Conservation (phyloP, 2,113 vertebrate species). For the Picathartes gymnocephalus region DNA sequence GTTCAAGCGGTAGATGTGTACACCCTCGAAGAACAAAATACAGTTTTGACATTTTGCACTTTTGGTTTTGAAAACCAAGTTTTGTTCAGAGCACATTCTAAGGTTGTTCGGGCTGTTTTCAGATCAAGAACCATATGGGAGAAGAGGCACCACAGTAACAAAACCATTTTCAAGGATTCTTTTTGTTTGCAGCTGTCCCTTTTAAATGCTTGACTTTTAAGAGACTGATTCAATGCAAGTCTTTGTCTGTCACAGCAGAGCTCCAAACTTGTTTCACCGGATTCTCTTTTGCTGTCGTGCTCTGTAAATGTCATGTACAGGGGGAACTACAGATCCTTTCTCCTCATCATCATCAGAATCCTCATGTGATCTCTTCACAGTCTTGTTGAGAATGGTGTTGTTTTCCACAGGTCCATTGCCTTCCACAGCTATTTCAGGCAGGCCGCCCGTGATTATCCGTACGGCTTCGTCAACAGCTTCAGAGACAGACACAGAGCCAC, state of each 20-base stretch:
- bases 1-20: constrained; percentile 71
- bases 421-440: constrained; percentile 83
- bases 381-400: constrained; percentile 81
- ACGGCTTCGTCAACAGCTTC: constrained; percentile 93
- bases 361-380: constrained; percentile 93
- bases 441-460: constrained; percentile 89
- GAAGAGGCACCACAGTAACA: constrained; percentile 79
- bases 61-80: constrained; percentile 52
- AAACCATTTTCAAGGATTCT: constrained; percentile 71
- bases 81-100: constrained; percentile 62
- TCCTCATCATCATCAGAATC: constrained; percentile 98
- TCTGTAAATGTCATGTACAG: constrained; percentile 96
- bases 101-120: constrained; percentile 57
- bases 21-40: constrained; percentile 69
- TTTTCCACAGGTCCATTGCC: constrained; percentile 93
- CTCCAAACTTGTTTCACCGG: constrained; percentile 76
- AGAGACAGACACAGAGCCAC: not conserved
- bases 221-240: constrained; percentile 64
- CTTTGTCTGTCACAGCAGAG: constrained; percentile 24
- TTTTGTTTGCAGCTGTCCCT: constrained; percentile 71
- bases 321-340: constrained; percentile 92
- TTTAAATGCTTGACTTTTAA: constrained; percentile 66
- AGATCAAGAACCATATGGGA: constrained; percentile 64
- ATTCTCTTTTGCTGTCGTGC: constrained; percentile 97
- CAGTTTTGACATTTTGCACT: constrained; percentile 60